Evolutionary conservation across 2,113 vertebrate genomes (phyloP), one percentile per base, ranked within the genome.

Genomic region (Rhipidura dahli): DNA sequence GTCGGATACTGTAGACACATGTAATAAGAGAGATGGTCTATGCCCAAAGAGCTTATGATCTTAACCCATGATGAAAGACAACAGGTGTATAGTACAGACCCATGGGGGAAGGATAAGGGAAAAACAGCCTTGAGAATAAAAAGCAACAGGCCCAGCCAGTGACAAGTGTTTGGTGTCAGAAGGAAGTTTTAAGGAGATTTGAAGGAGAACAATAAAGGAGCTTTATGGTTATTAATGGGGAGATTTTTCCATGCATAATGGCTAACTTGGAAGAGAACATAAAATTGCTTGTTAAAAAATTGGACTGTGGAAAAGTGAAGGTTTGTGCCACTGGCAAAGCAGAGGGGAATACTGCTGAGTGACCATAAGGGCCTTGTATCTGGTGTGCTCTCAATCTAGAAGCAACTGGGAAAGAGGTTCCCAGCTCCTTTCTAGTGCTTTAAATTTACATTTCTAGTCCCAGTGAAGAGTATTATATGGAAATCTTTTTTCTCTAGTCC

Each of bases 11-110:
- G 92, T 80, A 96, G 93, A 94, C 95, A 92, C 33, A 91, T 96
- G 96, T 96, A 94, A 97, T 95, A 93, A 94, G 95, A 97, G 96
- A 95, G 94, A 96, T 90, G 90, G 94, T 96, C 90, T 64, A 83
- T 96, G 94, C 94, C 96, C 95, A 84, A 93, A 91, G 95, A 96
- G 95, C 95, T 97, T 97, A 97, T 96, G 95, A 95, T 97, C 94
- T 96, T 96, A 97, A 94, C 94, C 93, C 88, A 87, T 96, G 96
- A 97, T 97, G 96, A 96, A 97, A 96, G 96, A 96, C 96, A 96
- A 97, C 94, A 94, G 96, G 94, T 96, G 96, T 97, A 94, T 95
- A 89, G 75, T 63, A 50, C 68, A 92, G 95, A 93, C 89, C 93
- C 91, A 83, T 81, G 94, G 92, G 93, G 94, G 88, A 96, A 93